Evolutionary conservation across 2,113 vertebrate species (phyloP).

Genomic region (Heteronetta atricapilla): DNA sequence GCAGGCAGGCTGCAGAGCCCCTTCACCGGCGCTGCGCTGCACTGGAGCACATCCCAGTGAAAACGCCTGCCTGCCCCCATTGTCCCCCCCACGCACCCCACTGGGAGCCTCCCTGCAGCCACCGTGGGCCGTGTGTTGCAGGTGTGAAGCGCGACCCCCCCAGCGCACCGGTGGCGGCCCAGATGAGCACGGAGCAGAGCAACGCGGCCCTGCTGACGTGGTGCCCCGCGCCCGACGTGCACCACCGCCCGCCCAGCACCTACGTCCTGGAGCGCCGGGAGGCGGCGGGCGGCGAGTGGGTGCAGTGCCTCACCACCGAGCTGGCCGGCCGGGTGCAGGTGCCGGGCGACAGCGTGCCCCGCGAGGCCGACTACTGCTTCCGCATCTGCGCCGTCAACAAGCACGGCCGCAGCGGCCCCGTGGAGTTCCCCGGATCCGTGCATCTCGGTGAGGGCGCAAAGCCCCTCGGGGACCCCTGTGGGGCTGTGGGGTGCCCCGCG

Average conservation of each 20-base stretch:
- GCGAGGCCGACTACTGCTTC: constrained; percentile 90
- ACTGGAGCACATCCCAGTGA: not conserved
- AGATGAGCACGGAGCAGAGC: constrained; percentile 87
- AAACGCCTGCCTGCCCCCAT: not conserved
- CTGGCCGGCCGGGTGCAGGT: constrained; percentile 87
- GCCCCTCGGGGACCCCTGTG: no score
- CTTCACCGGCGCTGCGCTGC: not conserved
- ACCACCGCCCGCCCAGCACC: constrained; percentile 81
- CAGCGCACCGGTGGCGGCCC: constrained; percentile 82
- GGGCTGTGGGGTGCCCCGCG: not conserved
- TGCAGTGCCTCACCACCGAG: constrained; percentile 91
- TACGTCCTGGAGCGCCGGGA: constrained; percentile 92
- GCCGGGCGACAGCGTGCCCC: constrained; percentile 88
- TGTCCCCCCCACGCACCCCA: not conserved
- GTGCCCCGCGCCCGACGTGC: constrained; percentile 83
- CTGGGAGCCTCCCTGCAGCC: rapidly evolving
- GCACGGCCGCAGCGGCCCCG: constrained; percentile 87
- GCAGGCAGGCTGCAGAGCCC: not conserved
- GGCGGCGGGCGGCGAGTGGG: constrained; percentile 86
- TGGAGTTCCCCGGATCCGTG: constrained; percentile 88
- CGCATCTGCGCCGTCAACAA: constrained; percentile 89
- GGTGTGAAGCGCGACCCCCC: constrained; percentile 87
- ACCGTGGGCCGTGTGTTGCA: constrained; percentile 49
- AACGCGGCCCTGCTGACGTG: constrained; percentile 90
- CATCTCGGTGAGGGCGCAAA: constrained; percentile 84